Evolutionary conservation across 2,888 invertebrate species (phyloP), one percentile per base, ranked within the genome.

Genomic region (Cerceris rybyensis): DNA sequence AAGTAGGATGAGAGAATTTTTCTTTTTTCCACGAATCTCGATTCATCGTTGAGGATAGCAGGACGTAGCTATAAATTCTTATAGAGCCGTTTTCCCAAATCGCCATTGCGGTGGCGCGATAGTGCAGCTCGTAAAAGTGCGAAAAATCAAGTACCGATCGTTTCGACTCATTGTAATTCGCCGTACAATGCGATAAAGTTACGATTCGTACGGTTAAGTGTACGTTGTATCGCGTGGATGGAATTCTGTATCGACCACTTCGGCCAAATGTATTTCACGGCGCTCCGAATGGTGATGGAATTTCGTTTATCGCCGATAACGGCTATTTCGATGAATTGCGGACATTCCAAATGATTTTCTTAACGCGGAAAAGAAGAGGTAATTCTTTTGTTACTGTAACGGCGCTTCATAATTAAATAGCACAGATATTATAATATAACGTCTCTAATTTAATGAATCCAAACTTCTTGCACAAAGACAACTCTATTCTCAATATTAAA

Each of bases 11-110:
- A 73, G 71, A 75, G 67, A 68, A 49, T 75, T 77, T 80, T 72
- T 80, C n/a, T 63, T 58, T 79, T 72, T 81, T 81, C 75, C 75
- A 66, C 79, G 79, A 70, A 75, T 63, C 55, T 17, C 57, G 60
- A 43, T 39, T 7, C 57, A 68, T 68, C 68, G 75, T 60, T 65
- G 80, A 68, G 70, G 49, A 7, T 55, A 46, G 28, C 43, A 11
- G 42, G 58, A 42, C 61, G 49, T 13, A 17, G 57, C 43, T 52
- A 39, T 50, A 64, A 60, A 52, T 46, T 17, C 16, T 54, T 55
- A 41, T 50, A 60, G 42, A 7, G 58, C 6, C 58, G 28, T 52
- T 61, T 49, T 74, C 61, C 41, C 17, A n/a, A 65, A 65, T 50
- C 14, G 13, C 16, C 61, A 54, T 50, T n/a, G 7, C 16, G 61